Evolutionary conservation across 2,888 invertebrate genomes (phyloP), one percentile per base, ranked within the genome.

Genomic region (Tenthredo scrophulariae): DNA sequence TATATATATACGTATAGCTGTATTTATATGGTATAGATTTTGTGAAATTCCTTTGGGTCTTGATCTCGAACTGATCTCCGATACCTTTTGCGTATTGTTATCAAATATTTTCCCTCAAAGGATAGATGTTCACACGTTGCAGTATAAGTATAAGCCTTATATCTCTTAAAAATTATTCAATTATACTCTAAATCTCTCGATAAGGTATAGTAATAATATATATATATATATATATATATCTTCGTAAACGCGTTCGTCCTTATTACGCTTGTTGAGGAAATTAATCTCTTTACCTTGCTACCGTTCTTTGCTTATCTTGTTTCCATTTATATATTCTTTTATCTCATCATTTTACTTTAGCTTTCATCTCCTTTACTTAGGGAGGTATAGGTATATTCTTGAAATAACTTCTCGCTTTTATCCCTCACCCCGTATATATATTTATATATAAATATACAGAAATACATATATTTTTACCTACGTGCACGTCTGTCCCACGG

Each of bases 141-240:
- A 18, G 50, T 50, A n/a, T 18, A n/a, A 18, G 18, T 50, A 50
- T 10, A n/a, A 0, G n/a, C 6, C 54, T 4, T 46, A 46, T n/a
- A 54, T n/a, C 54, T n/a, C 54, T 1, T 54, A 7, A 1, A n/a
- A 54, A 1, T 1, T 54, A 7, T n/a, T 54, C 1, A 54, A n/a
- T 54, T 7, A n/a, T 6, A 54, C n/a, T 54, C n/a, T 54, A n/a
- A 54, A 7, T 18, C 54, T n/a, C n/a, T 54, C 54, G 54, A 54
- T 46, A 13, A 46, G 6, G n/a, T 54, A 54, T 54, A 22, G 40
- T 18, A 40, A 40, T 72, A 40, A 40, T 72, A 72, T 37, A 37
- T 72, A 72, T 72, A 37, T 72, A 72, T 72, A 40, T 72, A 72
- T 37, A 40, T 72, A 72, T 37, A 37, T 72, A 72, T 72, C 40